Conservation (phyloP, 2,888 invertebrate genomes). For the Parochlus steinenii region DNA sequence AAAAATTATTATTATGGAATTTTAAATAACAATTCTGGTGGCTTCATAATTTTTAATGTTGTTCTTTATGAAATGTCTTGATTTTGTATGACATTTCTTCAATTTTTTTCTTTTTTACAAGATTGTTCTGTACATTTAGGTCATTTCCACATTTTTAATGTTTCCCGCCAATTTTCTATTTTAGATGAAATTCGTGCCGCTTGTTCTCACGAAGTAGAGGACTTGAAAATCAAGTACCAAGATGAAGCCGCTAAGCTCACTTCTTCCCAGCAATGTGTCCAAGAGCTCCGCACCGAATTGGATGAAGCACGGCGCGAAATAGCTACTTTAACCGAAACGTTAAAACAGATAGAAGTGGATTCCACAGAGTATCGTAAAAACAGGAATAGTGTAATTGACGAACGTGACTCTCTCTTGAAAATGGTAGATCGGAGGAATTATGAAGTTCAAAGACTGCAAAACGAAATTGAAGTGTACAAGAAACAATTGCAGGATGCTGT, state of each 20-base stretch:
- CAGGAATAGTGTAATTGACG: constrained; percentile 52
- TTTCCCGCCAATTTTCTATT: no score
- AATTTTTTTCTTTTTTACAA: no score
- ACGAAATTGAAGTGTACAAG: constrained; percentile 50
- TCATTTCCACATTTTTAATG: no score
- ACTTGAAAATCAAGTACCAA: constrained; percentile 43
- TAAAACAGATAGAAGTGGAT: constrained; percentile 47
- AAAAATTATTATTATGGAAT: no score
- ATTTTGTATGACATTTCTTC: no score
- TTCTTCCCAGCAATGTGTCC: constrained; percentile 41
- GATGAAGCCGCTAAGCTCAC: constrained; percentile 43
- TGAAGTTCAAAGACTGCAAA: constrained; percentile 54
- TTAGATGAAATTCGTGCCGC: constrained; percentile 40
- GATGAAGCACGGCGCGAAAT: constrained; percentile 44
- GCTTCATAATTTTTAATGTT: no score
- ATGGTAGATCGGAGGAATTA: constrained; percentile 53
- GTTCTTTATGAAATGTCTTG: no score
- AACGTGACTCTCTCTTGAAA: constrained; percentile 54
- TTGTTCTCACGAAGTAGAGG: constrained; percentile 36
- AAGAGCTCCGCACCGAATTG: constrained; percentile 47
- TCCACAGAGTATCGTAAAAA: constrained; percentile 47
- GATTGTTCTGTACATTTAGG: no score
- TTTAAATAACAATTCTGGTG: no score
- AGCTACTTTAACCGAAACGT: constrained; percentile 43
- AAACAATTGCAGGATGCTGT: constrained; percentile 59